Conservation (phyloP, 1,140 invertebrate species). For the Euwallacea fornicatus region DNA sequence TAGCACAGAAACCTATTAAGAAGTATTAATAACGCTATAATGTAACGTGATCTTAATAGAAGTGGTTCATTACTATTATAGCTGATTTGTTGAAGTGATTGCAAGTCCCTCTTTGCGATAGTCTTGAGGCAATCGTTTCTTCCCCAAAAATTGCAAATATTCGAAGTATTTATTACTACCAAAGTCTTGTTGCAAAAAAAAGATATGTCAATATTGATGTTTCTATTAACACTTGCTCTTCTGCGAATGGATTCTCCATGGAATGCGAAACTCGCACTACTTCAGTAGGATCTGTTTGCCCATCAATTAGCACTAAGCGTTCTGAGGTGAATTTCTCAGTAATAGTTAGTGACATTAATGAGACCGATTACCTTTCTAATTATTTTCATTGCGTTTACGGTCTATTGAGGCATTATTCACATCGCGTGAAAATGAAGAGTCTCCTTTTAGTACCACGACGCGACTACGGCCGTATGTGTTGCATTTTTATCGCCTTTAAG, state of each 20-base stretch:
- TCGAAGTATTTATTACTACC: too few species aligned
- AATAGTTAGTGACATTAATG: constrained; percentile 22
- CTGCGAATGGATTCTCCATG: not conserved
- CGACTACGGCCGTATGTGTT: not conserved
- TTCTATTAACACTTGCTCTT: constrained; percentile 14
- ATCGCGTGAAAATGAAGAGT: constrained; percentile 8
- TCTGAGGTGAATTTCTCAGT: constrained; percentile 14
- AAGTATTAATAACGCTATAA: too few species aligned
- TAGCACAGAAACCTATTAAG: too few species aligned
- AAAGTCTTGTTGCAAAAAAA: not conserved
- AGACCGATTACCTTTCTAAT: constrained; percentile 25
- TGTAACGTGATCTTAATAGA: too few species aligned
- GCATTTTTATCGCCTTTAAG: constrained; percentile 1
- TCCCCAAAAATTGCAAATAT: too few species aligned
- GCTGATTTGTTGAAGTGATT: too few species aligned
- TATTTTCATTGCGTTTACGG: constrained; percentile 11
- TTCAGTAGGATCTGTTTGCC: constrained; percentile 18
- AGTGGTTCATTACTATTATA: too few species aligned
- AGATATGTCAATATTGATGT: constrained; percentile 4
- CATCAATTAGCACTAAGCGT: constrained; percentile 15
- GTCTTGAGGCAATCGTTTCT: too few species aligned
- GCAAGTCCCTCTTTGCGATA: too few species aligned
- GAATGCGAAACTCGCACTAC: constrained; percentile 20
- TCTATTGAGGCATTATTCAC: constrained; percentile 7
- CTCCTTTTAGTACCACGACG: not conserved